phyloP scores from a whole-genome alignment of 1,140 invertebrate species.

The Mercenaria mercenaria region DNA sequence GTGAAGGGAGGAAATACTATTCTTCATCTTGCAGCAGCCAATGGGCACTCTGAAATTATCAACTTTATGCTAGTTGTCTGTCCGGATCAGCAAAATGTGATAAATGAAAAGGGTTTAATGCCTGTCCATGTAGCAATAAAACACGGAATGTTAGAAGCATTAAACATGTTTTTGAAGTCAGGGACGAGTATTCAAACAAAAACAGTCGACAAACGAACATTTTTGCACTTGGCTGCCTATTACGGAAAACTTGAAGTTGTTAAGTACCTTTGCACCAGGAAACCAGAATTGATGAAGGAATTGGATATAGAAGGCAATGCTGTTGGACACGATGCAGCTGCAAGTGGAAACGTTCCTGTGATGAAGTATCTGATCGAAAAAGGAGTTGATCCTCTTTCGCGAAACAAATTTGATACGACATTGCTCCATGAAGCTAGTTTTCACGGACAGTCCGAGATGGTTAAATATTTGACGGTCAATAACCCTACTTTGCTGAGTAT shows the following conservation, averaged over 20 bases:
- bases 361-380: neutral
- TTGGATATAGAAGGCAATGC: constrained; percentile 40
- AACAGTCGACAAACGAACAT: constrained; percentile 35
- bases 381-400: neutral
- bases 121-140: constrained; percentile 30
- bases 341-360: constrained; percentile 24
- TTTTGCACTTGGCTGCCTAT: constrained; percentile 33
- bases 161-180: neutral
- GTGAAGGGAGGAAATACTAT: constrained; percentile 28
- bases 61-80: neutral
- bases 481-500: neutral
- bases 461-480: neutral
- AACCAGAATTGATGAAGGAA: neutral
- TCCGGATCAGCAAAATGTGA: neutral
- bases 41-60: constrained; percentile 30
- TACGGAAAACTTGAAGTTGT: neutral
- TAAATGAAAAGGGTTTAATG: neutral
- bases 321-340: constrained; percentile 35
- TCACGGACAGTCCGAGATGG: constrained; percentile 38
- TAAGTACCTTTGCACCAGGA: neutral
- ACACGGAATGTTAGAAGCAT: neutral
- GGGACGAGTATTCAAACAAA: neutral
- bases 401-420: neutral
- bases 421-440: constrained; percentile 42
- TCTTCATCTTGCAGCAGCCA: constrained; percentile 23